Evolutionary conservation across 2,797 vertebrate genomes (phyloP).

Genomic region (Staurois parvus): DNA sequence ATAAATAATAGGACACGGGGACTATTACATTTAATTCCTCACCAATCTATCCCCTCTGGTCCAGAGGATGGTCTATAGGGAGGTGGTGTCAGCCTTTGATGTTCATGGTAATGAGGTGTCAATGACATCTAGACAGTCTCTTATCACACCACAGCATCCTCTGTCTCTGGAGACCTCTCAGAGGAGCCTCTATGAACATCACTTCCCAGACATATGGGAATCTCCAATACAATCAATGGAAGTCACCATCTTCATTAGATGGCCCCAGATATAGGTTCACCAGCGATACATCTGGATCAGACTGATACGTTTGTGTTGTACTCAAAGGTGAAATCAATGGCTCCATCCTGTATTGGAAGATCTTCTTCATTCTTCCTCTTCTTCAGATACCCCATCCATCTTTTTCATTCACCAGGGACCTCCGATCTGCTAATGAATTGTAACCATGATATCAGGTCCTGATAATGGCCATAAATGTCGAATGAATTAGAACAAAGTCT

Average conservation of each 20-base stretch:
- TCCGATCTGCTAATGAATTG: too few relatives aligned
- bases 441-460: too few relatives aligned
- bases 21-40: too few relatives aligned
- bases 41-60: too few relatives aligned
- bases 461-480: too few relatives aligned
- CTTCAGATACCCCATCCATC: too few relatives aligned
- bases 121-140: background rate
- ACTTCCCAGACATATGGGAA: background rate
- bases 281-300: background rate
- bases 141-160: conserved; percentile 21
- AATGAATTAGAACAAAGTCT: too few relatives aligned
- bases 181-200: background rate
- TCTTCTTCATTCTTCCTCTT: too few relatives aligned
- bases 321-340: background rate
- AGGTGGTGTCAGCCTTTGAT: background rate
- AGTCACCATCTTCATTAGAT: background rate
- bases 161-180: conserved; percentile 1
- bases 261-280: background rate
- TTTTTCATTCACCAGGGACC: too few relatives aligned
- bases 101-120: conserved; percentile 20
- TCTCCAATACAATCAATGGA: background rate
- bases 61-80: too few relatives aligned
- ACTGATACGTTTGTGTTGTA: background rate
- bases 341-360: too few relatives aligned
- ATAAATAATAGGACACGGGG: too few relatives aligned